phyloP scores from a whole-genome alignment of 92 coral and sea anemone species.

The Epizoanthus stellaris region DNA sequence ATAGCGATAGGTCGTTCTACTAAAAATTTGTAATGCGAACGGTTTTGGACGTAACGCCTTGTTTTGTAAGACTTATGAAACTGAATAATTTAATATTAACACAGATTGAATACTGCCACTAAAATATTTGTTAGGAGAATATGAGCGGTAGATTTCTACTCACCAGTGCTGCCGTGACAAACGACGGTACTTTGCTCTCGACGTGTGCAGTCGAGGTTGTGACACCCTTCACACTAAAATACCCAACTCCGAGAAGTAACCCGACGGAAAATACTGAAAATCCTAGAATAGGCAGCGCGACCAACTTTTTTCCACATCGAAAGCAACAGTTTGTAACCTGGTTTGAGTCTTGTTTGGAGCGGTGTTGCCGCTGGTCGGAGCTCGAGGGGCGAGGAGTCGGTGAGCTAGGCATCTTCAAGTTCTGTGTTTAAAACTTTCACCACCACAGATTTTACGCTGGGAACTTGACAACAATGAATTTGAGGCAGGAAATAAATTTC shows the following conservation, averaged over 20 bases:
- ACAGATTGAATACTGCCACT: background rate
- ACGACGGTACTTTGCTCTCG: constrained; percentile 72
- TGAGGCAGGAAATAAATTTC: constrained; percentile 30
- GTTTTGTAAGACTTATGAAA: background rate
- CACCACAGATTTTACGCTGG: background rate
- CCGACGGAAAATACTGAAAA: constrained; percentile 80
- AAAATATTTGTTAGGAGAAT: background rate
- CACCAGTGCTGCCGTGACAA: constrained; percentile 76
- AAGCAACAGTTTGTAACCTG: constrained; percentile 41
- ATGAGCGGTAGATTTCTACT: background rate
- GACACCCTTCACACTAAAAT: constrained; percentile 67
- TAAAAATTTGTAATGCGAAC: too few species aligned
- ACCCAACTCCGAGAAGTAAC: constrained; percentile 72
- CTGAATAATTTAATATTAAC: constrained; percentile 1
- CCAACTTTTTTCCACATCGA: constrained; percentile 71
- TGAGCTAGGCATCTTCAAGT: constrained; percentile 11
- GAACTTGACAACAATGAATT: constrained; percentile 38
- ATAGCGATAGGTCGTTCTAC: too few species aligned
- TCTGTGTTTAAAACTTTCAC: background rate
- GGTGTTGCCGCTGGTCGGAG: constrained; percentile 6
- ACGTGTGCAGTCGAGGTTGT: constrained; percentile 72
- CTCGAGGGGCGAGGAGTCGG: background rate
- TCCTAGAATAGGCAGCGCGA: constrained; percentile 73
- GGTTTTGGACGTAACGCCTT: background rate
- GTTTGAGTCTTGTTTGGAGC: constrained; percentile 3